Percentiles rank a stretch among this genome's conserved stretches.
Evolutionary conservation across 2,113 vertebrate species (phyloP).

Genomic region (Engraulis encrasicolus): DNA sequence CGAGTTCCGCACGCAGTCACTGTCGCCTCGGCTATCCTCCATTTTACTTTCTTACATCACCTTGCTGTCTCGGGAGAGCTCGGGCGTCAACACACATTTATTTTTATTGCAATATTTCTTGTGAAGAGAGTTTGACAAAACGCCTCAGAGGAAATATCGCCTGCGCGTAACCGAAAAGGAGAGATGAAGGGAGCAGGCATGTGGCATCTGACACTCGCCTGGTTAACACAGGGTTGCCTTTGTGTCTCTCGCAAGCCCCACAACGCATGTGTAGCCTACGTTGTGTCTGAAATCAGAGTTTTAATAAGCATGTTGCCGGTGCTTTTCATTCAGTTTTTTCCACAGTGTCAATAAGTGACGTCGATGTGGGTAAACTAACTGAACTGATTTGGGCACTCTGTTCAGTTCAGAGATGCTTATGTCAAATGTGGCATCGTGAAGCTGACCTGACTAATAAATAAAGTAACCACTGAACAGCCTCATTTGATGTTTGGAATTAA

Average conservation of each 20-base stretch:
- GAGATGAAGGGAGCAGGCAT: neutral
- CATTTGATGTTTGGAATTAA: neutral
- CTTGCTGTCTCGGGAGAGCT: neutral
- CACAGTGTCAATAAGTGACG: neutral
- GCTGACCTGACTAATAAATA: neutral
- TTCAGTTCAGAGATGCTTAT: neutral
- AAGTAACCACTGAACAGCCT: neutral
- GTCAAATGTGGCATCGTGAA: neutral
- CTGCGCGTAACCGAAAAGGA: neutral
- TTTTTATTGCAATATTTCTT: neutral
- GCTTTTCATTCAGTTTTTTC: neutral
- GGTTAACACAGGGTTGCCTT: neutral
- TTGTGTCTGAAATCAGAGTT: neutral
- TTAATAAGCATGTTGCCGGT: neutral
- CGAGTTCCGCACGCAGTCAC: constrained; percentile 14
- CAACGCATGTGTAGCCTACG: neutral
- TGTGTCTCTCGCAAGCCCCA: neutral
- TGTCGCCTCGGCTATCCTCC: neutral
- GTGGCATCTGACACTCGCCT: neutral
- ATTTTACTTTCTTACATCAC: constrained; percentile 19
- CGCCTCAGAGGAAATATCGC: neutral
- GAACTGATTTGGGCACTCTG: neutral
- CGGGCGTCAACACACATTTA: neutral
- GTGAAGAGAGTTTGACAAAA: neutral
- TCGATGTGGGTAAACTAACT: neutral